Conservation (phyloP, 2,113 vertebrate genomes). For the Xenopus laevis region DNA sequence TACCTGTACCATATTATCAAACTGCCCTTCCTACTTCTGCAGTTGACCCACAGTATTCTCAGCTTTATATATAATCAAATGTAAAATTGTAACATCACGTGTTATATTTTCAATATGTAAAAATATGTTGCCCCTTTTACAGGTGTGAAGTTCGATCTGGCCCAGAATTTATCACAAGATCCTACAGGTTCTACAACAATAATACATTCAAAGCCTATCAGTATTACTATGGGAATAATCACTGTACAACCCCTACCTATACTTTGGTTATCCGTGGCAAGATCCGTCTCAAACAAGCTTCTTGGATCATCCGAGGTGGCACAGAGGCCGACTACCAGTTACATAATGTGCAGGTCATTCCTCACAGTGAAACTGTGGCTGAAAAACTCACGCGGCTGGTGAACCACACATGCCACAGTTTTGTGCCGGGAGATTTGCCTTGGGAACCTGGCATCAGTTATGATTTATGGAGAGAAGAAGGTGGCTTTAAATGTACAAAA, state of each 20-base stretch:
- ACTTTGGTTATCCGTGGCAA: slow-evolving; percentile 79
- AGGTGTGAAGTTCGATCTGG: slow-evolving; percentile 94
- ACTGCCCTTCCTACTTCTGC: too few relatives aligned
- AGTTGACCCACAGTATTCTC: too few relatives aligned
- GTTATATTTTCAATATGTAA: too few relatives aligned
- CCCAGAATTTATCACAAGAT: slow-evolving; percentile 91
- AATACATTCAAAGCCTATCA: slow-evolving; percentile 84
- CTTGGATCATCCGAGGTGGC: slow-evolving; percentile 93
- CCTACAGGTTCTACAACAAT: slow-evolving; percentile 89
- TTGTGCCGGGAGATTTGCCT: slow-evolving; percentile 54
- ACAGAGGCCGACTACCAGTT: slow-evolving; percentile 91
- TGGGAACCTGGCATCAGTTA: slow-evolving; percentile 76
- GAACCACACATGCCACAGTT: slow-evolving; percentile 72
- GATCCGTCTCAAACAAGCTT: slow-evolving; percentile 84
- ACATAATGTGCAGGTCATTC: slow-evolving; percentile 75
- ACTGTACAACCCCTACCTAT: slow-evolving; percentile 76
- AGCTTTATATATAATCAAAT: too few relatives aligned
- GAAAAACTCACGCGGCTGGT: slow-evolving; percentile 74
- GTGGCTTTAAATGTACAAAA: slow-evolving; percentile 71
- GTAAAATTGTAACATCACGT: too few relatives aligned
- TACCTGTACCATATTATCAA: too few relatives aligned
- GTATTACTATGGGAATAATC: slow-evolving; percentile 79
- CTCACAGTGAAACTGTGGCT: slow-evolving; percentile 71
- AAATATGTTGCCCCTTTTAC: slow-evolving; percentile 1
- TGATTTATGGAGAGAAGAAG: slow-evolving; percentile 82